These are phyloP conservation scores for Malacoctenus gilli DNA, from an alignment of 2,797 vertebrate genomes.

Conservation along the genomic window DNA sequence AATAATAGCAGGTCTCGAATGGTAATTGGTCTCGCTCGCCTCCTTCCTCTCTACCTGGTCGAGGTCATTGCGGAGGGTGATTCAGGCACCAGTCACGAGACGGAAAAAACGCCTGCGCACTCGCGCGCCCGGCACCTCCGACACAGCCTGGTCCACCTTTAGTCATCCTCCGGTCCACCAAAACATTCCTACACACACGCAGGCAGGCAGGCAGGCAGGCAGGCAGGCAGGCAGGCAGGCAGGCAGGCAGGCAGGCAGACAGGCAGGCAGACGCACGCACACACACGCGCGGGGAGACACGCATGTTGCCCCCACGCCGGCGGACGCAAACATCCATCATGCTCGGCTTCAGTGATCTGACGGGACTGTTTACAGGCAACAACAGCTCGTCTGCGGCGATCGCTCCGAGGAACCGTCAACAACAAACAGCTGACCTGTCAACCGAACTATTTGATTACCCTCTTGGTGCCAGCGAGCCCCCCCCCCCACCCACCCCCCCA, in stretches of 20 bases:
- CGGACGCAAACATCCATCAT: constrained; percentile 45
- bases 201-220: too few species aligned
- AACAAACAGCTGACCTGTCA: constrained; percentile 70
- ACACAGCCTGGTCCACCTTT: constrained; percentile 37
- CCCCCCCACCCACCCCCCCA: too few species aligned
- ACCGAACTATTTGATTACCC: constrained; percentile 58
- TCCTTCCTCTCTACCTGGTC: constrained; percentile 64
- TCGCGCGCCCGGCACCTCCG: constrained; percentile 43
- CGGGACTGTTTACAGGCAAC: constrained; percentile 47
- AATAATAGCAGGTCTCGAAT: constrained; percentile 74
- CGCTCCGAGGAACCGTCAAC: constrained; percentile 55
- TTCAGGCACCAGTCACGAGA: constrained; percentile 70
- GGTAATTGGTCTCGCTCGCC: constrained; percentile 71
- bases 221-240: too few species aligned
- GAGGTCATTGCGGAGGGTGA: constrained; percentile 60
- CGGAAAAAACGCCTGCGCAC: constrained; percentile 69
- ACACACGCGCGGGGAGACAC: constrained; percentile 28
- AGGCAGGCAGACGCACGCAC: too few species aligned
- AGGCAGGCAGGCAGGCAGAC: too few species aligned
- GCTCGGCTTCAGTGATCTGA: constrained; percentile 44
- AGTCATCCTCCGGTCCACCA: constrained; percentile 33
- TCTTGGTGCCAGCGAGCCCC: constrained; percentile 64
- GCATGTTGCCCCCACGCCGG: constrained; percentile 13
- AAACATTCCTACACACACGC: constrained; percentile 48
- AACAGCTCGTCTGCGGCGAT: constrained; percentile 45